Base-by-base conservation (phyloP, 2,888 invertebrate species). In the Mythimna loreyi region DNA sequence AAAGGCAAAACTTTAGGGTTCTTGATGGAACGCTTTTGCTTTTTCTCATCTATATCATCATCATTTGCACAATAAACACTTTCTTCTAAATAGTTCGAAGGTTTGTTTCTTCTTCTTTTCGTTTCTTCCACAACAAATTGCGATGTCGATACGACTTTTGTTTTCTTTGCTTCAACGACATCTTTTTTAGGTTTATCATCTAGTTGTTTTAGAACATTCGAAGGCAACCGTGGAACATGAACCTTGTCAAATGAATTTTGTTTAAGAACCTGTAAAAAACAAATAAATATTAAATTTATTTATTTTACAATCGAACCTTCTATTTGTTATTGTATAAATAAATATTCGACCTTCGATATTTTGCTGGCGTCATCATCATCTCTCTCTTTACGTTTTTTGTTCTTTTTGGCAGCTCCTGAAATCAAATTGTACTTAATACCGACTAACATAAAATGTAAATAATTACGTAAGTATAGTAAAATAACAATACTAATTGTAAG, bases 31-130 rank as follows among this genome's bases (percentile, higher is more conserved):
- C 67, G 65, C 63, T 90, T 92, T 53, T 82, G 84, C 67, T 88
- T 90, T 67, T 84, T 85, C 40, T 82, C 80, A 16, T 81, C 75
- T 11, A 78, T 71, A 9, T 88, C 83, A 28, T 88, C 83, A 28
- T 91, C 91, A 77, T 94, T 92, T n/a, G 94, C 75, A 78, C 47
- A 63, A 50, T 91, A 94, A 47, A 96, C 85, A 84, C 93, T 95
- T 76, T 95, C 92, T 90, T 96, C 96, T 71, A 96, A 87, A 81
- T 92, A 95, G 65, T 90, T 89, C 8, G 95, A 95, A 3, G 95
- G 95, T 80, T 94, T 95, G 66, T 86, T 92, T 78, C 86, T 92
- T 49, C 88, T 88, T 72, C 80, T 88, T 65, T 76, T 89, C 2
- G 88, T 78, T 80, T 92, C 87, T 89, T 93, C 91, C 0, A 96